Evolutionary conservation across 2,113 vertebrate genomes (phyloP), one percentile per base, ranked within the genome.

Genomic region (Chauna torquata): DNA sequence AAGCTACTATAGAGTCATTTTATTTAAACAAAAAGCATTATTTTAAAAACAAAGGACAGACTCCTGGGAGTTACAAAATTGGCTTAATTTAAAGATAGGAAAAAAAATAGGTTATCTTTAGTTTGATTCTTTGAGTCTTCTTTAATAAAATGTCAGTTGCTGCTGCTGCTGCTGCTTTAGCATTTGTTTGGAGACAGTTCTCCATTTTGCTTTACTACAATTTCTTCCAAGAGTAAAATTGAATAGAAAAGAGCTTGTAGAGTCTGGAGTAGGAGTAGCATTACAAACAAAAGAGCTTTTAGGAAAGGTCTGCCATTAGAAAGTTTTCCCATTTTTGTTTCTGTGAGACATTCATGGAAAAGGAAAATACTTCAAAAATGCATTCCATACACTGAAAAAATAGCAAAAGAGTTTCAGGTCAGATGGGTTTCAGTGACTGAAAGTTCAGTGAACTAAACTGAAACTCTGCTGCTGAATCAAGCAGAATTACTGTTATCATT

Each of bases 341-440:
- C 52, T 8, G 2, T 66, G 24, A 90, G 11, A 64, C 6, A 34
- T 8, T 65, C 3, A 45, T 7, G 34, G 72, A 68, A 82, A 88
- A 47, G 4, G 11, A 47, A 94, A 90, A 71, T 16, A 62, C 4
- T 74, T 49, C 18, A 9, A 45, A 79, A 71, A 55, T 57, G 7
- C 6, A 58, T 83, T 88, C 27, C 18, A 57, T 65, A 47, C 7
- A 38, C 32, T 45, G 7, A 27, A 71, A 86, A 82, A 38, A 23
- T 8, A 72, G 11, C 22, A 64, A 34, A 68, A 85, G 22, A 1
- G 2, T 1, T 36, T 86, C 0, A 0, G 14, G 8, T 15, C 22
- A 79, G 23, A 22, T 59, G 30, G 1, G 12, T 78, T 78, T 81
- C 34, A 66, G 3, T 68, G n/a, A 86, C 32, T 65, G 54, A 30